Conservation (phyloP, 2,113 vertebrate genomes). For the Lipophrys pholis region DNA sequence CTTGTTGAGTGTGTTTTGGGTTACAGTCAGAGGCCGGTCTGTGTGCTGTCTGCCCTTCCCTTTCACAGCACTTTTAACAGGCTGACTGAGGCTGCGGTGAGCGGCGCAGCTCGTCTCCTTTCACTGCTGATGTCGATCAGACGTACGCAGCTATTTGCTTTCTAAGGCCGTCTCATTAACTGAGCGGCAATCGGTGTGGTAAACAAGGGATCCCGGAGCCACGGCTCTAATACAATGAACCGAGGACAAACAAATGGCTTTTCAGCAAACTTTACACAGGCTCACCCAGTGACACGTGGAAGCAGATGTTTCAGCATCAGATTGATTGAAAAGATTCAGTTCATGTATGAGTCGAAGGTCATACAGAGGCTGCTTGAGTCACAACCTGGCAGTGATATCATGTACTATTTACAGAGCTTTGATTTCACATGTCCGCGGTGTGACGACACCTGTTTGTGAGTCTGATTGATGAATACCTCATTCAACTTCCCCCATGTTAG, state of each 20-base stretch:
- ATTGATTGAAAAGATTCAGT: no score
- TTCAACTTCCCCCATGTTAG: no score
- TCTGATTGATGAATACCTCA: background rate
- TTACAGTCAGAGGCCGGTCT: slow-evolving; percentile 16
- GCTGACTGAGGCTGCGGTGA: slow-evolving; percentile 23
- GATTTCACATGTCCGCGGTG: slow-evolving; percentile 18
- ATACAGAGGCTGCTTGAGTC: slow-evolving; percentile 22
- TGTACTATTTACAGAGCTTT: slow-evolving; percentile 41
- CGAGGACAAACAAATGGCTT: slow-evolving; percentile 41
- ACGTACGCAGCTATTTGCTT: slow-evolving; percentile 40
- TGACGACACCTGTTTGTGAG: slow-evolving; percentile 34
- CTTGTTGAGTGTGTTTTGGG: slow-evolving; percentile 53
- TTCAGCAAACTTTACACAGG: slow-evolving; percentile 4
- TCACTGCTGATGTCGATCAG: slow-evolving; percentile 40
- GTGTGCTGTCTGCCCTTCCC: slow-evolving; percentile 29
- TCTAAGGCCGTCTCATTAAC: slow-evolving; percentile 47
- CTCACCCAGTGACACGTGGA: background rate
- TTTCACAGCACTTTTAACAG: slow-evolving; percentile 52
- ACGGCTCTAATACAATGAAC: slow-evolving; percentile 28
- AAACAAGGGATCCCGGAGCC: slow-evolving; percentile 53
- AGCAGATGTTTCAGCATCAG: no score
- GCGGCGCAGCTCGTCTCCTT: slow-evolving; percentile 15
- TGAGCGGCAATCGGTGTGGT: slow-evolving; percentile 31
- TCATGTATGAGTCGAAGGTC: slow-evolving; percentile 1
- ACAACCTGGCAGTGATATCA: slow-evolving; percentile 38